Percentiles rank a stretch among this genome's conserved stretches.
These are phyloP conservation scores for Mus musculus DNA, from an alignment of 2,113 vertebrate genomes.

Conservation along the genomic window DNA sequence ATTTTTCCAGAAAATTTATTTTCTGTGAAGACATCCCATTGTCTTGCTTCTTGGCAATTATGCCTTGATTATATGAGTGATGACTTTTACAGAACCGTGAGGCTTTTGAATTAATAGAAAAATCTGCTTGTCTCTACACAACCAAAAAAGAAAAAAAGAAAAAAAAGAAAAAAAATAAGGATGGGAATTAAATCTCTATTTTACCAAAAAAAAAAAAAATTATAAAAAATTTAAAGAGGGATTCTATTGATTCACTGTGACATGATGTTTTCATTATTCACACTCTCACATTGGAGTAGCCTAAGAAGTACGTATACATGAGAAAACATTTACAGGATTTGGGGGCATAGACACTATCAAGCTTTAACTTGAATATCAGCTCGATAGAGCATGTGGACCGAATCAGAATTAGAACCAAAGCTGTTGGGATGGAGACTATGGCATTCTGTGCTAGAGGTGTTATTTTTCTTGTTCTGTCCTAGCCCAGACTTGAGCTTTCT, in stretches of 20 bases:
- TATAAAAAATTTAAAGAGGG: not conserved
- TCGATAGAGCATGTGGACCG: rapidly evolving
- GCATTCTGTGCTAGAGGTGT: not conserved
- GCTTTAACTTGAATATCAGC: not conserved
- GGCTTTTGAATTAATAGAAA: conserved; percentile 1
- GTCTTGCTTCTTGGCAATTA: not conserved
- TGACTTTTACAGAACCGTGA: not conserved
- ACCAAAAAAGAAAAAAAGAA: not conserved
- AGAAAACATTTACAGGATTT: not conserved
- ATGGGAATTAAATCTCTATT: not conserved
- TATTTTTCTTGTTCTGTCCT: not conserved
- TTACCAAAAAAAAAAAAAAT: not conserved
- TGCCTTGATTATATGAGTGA: not conserved
- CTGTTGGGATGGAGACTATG: rapidly evolving
- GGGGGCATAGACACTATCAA: not conserved
- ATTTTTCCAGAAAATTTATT: not conserved
- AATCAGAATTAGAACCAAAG: not conserved
- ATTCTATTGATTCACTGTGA: not conserved
- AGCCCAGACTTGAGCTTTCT: not conserved
- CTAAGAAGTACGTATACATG: not conserved
- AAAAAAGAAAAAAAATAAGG: not conserved
- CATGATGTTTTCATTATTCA: not conserved
- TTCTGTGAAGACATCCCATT: not conserved
- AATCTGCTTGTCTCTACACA: not conserved
- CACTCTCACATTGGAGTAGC: not conserved